Evolutionary conservation across 1,140 invertebrate genomes (phyloP).

Genomic region (Diachasmimorpha longicaudata): DNA sequence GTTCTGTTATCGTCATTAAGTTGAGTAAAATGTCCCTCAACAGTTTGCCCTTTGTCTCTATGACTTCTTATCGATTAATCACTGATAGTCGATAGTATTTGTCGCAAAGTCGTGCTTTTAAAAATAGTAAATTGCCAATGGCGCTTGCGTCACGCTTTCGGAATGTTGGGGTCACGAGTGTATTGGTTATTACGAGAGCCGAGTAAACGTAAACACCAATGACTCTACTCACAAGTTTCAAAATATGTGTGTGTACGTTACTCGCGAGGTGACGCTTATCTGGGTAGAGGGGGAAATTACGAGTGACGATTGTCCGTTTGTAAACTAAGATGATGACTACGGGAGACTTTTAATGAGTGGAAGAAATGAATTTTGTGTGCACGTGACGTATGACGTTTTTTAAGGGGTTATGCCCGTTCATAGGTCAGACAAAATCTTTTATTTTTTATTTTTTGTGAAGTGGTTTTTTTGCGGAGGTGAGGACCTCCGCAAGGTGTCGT

Average conservation of each 20-base stretch:
- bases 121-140: not conserved
- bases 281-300: not conserved
- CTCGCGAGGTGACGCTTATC: not conserved
- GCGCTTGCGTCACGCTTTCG: not conserved
- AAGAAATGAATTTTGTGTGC: not conserved
- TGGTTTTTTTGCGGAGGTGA: too few species aligned
- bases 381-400: not conserved
- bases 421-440: too few species aligned
- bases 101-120: slow-evolving; percentile 8
- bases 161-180: slow-evolving; percentile 22
- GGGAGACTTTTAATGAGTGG: not conserved
- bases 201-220: slow-evolving; percentile 15
- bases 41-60: not conserved
- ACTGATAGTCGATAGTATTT: slow-evolving; percentile 16
- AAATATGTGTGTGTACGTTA: not conserved
- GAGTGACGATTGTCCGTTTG: not conserved
- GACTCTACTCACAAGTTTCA: not conserved
- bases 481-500: too few species aligned
- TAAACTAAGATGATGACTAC: not conserved
- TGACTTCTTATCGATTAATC: not conserved
- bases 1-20: not conserved
- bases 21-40: not conserved
- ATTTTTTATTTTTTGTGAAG: too few species aligned
- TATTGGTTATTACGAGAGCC: slow-evolving; percentile 5
- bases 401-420: too few species aligned